Conservation (phyloP, 2,888 invertebrate species). For the Melinaea menophilus region DNA sequence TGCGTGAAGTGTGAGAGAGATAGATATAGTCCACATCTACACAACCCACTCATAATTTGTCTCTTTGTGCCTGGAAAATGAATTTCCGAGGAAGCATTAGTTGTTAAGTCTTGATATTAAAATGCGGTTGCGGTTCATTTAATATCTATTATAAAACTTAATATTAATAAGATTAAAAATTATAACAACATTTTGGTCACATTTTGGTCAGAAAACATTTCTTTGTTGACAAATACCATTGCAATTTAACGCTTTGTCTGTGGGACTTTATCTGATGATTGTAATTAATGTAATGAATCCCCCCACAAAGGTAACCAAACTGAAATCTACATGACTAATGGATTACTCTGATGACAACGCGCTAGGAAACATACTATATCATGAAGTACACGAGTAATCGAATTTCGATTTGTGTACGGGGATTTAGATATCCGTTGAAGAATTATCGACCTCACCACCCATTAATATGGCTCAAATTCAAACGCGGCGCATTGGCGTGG, state of each 20-base stretch:
- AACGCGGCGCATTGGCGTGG: conserved; percentile 30
- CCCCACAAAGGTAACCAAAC: conserved; percentile 14
- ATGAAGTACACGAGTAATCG: conserved; percentile 23
- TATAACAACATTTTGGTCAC: no score
- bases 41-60: not conserved
- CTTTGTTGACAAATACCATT: no score
- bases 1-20: conserved; percentile 1
- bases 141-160: no score
- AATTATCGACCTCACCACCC: conserved; percentile 14
- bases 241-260: no score
- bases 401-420: conserved; percentile 32
- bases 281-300: not conserved
- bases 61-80: not conserved
- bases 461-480: conserved; percentile 25
- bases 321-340: conserved; percentile 28
- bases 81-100: not conserved
- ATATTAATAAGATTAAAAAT: no score
- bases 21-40: not conserved
- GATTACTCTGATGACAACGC: conserved; percentile 26
- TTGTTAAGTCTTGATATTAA: not conserved
- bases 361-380: conserved; percentile 25
- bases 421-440: conserved; percentile 25
- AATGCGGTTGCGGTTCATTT: not conserved
- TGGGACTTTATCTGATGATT: not conserved
- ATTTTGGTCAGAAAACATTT: no score